phyloP scores from a whole-genome alignment of 2,113 vertebrate genomes.

The Machaerirhynchus nigripectus region DNA sequence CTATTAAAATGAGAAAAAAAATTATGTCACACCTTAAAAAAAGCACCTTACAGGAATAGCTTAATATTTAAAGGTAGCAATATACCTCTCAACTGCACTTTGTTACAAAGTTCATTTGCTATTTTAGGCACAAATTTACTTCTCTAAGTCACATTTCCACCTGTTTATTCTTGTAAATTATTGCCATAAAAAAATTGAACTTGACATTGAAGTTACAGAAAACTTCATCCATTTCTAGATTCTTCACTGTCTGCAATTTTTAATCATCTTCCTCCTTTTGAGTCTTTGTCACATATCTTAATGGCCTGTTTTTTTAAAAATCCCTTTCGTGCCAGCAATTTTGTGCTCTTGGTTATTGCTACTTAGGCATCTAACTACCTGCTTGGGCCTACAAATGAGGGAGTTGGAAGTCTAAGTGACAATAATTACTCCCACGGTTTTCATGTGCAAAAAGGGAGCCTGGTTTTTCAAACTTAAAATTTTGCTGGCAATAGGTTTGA shows the following conservation, averaged over 20 bases:
- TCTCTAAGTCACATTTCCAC: not conserved
- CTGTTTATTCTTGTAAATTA: slow-evolving; percentile 58
- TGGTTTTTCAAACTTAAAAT: not conserved
- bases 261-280: not conserved
- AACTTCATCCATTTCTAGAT: not conserved
- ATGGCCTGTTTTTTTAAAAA: not conserved
- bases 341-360: not conserved
- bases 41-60: slow-evolving; percentile 53
- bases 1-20: slow-evolving; percentile 70
- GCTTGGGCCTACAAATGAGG: not conserved
- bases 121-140: slow-evolving; percentile 16
- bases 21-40: slow-evolving; percentile 69
- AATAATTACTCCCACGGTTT: not conserved
- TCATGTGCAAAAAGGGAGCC: not conserved
- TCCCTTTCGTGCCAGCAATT: not conserved
- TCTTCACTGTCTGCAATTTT: not conserved
- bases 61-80: slow-evolving; percentile 67
- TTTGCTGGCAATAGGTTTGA: not conserved
- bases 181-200: not conserved
- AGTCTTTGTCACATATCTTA: not conserved
- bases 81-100: slow-evolving; percentile 51
- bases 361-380: not conserved
- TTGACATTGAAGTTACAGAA: slow-evolving; percentile 8
- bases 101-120: slow-evolving; percentile 14
- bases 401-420: not conserved